These are phyloP conservation scores for Egretta garzetta DNA, from an alignment of 2,113 vertebrate species.

Conservation along the genomic window DNA sequence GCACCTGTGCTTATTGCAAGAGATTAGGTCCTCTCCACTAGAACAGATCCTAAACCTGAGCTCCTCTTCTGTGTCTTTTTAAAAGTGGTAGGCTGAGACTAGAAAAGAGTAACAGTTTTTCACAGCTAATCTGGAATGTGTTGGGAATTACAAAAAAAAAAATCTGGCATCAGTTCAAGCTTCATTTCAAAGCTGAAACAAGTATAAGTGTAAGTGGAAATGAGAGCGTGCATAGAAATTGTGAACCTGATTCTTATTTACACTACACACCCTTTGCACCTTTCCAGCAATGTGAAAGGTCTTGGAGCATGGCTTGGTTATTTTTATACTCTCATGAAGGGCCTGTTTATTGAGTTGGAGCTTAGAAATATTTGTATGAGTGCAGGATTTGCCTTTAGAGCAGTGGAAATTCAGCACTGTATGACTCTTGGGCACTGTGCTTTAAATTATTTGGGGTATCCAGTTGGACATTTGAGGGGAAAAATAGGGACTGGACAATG, in stretches of 20 bases:
- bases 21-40: background rate
- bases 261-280: background rate
- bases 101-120: background rate
- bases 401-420: background rate
- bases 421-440: background rate
- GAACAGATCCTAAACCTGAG: background rate
- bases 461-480: background rate
- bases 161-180: background rate
- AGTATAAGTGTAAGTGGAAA: background rate
- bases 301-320: background rate
- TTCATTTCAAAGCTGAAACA: slow-evolving; percentile 16
- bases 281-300: background rate
- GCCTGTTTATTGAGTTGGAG: slow-evolving; percentile 5
- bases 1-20: slow-evolving; percentile 25
- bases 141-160: background rate
- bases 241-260: background rate
- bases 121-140: background rate
- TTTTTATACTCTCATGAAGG: slow-evolving; percentile 15
- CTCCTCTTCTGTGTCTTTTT: background rate
- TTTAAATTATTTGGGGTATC: background rate
- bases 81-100: background rate
- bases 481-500: background rate
- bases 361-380: background rate
- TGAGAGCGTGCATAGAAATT: background rate
- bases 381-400: background rate